phyloP scores from a whole-genome alignment of 2,888 invertebrate species.

The Eupithecia inturbata region DNA sequence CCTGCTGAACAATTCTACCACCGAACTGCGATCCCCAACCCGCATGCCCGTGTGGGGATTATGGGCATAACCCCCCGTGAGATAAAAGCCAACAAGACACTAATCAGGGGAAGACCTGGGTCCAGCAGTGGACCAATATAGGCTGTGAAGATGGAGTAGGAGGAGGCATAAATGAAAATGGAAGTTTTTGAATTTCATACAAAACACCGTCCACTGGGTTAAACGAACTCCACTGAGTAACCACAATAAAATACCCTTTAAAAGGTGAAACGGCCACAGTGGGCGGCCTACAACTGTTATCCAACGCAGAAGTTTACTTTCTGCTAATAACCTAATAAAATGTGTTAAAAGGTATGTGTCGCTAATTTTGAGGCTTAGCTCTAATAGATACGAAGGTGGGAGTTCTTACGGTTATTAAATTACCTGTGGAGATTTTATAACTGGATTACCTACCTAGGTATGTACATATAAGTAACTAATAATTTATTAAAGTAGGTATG shows the following conservation, averaged over 20 bases:
- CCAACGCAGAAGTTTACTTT: constrained; percentile 57
- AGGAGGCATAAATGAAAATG: no score
- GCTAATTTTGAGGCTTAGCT: constrained; percentile 37
- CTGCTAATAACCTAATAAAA: constrained; percentile 67
- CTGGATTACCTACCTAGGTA: not conserved
- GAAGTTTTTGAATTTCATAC: not conserved
- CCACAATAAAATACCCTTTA: constrained; percentile 58
- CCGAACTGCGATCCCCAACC: no score
- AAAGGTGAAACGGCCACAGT: constrained; percentile 56
- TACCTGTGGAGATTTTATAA: not conserved
- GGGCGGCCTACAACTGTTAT: constrained; percentile 62
- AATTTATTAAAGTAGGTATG: not conserved
- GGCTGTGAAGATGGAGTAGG: no score
- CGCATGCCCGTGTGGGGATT: no score
- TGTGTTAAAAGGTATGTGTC: constrained; percentile 41
- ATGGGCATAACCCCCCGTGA: no score
- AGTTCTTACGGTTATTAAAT: not conserved
- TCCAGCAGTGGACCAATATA: no score
- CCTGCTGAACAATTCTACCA: no score
- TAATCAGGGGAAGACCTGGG: no score
- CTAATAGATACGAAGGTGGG: constrained; percentile 19
- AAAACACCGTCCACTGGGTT: constrained; percentile 26
- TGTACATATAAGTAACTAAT: no score
- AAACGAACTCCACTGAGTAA: constrained; percentile 53
- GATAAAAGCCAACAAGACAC: no score